Evolutionary conservation across 2,797 vertebrate genomes (phyloP), one percentile per base, ranked within the genome.

Genomic region (Gallinago solitaria): DNA sequence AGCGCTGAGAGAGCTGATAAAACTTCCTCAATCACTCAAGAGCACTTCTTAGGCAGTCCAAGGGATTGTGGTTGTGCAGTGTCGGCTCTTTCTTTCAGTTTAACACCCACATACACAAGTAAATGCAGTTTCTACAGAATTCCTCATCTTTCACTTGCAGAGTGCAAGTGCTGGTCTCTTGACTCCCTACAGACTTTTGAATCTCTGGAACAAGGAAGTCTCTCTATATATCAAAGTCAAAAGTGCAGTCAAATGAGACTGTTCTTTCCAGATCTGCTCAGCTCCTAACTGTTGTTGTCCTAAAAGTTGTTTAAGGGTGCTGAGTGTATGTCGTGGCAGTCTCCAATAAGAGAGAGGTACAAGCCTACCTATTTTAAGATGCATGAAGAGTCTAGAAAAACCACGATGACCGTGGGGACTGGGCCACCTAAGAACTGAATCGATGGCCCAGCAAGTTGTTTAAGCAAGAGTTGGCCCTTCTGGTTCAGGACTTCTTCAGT

Each of bases 401-500:
- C 0, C 0, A 3, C 73, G n/a, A 20, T 35, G 21, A 35, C 45
- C 20, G 1, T 33, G 9, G 25, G 53, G 20, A 21, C n/a, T 83
- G 37, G n/a, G 32, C 79, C 13, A 41, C 45, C 71, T 48, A 28
- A 43, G 28, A 87, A 35, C 16, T 76, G 54, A 80, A 77, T 51
- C 0, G 0, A 33, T 59, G 18, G n/a, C 47, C 33, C 39, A 76
- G 39, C 33, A 84, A 69, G 24, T 68, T 47, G 33, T 75, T 73
- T 73, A 54, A 71, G 39, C n/a, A 83, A 41, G 37, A 80, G 18
- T 74, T 93, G 56, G 20, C 27, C 28, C 35, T 71, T 84, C n/a
- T 74, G 15, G 51, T 59, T 84, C 56, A 60, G 27, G 30, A 35
- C 16, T 75, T 91, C 28, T 48, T 90, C 51, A 25, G 37, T 50